Percentiles rank a stretch among this genome's conserved stretches.
These are phyloP conservation scores for Enteromius treurensis DNA, from an alignment of 2,797 vertebrate genomes.

Conservation along the genomic window DNA sequence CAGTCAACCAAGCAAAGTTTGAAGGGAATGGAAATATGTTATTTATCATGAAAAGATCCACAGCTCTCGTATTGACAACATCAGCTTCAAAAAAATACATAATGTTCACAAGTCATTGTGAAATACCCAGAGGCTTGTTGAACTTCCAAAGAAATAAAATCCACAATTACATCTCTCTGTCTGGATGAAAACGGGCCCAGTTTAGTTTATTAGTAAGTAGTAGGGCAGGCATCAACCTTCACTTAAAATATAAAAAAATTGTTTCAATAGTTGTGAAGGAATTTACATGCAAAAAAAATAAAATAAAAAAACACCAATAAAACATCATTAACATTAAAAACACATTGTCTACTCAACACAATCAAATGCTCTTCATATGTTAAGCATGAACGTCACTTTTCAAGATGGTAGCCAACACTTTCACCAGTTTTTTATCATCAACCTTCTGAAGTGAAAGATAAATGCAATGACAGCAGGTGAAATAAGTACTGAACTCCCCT, in stretches of 20 bases:
- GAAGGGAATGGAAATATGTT: background rate
- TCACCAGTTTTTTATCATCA: background rate
- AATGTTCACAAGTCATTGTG: background rate
- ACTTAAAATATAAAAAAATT: background rate
- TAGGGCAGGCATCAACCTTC: background rate
- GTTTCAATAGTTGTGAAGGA: too few species aligned
- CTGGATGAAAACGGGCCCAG: background rate
- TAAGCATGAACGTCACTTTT: background rate
- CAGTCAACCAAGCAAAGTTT: too few species aligned
- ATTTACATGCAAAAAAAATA: too few species aligned
- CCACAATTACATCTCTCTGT: background rate
- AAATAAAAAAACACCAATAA: too few species aligned
- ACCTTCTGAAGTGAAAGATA: background rate
- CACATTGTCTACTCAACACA: too few species aligned
- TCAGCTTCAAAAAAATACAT: background rate
- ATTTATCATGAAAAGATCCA: background rate
- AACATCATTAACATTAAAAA: background rate
- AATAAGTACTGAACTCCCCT: too few species aligned
- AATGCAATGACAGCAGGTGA: too few species aligned
- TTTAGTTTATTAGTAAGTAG: background rate
- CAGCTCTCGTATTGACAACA: background rate
- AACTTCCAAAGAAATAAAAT: background rate
- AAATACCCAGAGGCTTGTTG: background rate
- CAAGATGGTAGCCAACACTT: background rate
- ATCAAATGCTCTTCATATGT: too few species aligned